Evolutionary conservation across 1,140 invertebrate genomes (phyloP).

Genomic region (Caenorhabditis tropicalis): DNA sequence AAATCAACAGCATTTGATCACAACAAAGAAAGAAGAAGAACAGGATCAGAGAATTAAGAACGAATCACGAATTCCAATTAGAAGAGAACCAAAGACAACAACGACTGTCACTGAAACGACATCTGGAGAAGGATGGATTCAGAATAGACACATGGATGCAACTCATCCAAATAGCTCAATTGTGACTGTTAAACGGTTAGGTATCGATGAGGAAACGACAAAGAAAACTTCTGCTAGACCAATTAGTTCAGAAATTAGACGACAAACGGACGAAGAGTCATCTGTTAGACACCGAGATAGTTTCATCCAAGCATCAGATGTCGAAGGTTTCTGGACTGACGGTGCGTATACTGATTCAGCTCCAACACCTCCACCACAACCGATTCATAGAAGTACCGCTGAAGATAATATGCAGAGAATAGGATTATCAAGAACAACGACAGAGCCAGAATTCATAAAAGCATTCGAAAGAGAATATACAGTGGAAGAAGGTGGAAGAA

Average conservation of each 20-base stretch:
- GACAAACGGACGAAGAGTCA: slow-evolving; percentile 46
- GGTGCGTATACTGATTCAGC: slow-evolving; percentile 56
- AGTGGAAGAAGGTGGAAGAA: slow-evolving; percentile 73
- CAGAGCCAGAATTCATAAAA: slow-evolving; percentile 67
- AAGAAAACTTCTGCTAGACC: background rate
- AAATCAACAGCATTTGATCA: slow-evolving; percentile 4
- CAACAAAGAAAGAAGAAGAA: slow-evolving; percentile 14
- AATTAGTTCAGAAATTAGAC: background rate
- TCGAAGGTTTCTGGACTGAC: slow-evolving; percentile 60
- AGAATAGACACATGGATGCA: slow-evolving; percentile 29
- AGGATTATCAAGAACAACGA: slow-evolving; percentile 60
- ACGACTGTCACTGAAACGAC: slow-evolving; percentile 14
- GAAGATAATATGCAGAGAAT: slow-evolving; percentile 55
- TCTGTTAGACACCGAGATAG: slow-evolving; percentile 21
- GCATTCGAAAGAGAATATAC: slow-evolving; percentile 69
- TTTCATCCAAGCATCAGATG: slow-evolving; percentile 46
- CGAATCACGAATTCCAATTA: slow-evolving; percentile 35
- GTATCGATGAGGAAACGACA: slow-evolving; percentile 33
- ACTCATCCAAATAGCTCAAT: slow-evolving; percentile 1
- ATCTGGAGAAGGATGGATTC: slow-evolving; percentile 47
- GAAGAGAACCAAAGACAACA: slow-evolving; percentile 41
- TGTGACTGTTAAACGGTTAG: background rate
- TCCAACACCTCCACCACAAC: slow-evolving; percentile 59
- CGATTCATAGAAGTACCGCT: slow-evolving; percentile 43
- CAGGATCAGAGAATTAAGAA: background rate